Evolutionary conservation across 1,140 invertebrate species (phyloP), one percentile per base, ranked within the genome.

Genomic region (Rhopalosiphum maidis): DNA sequence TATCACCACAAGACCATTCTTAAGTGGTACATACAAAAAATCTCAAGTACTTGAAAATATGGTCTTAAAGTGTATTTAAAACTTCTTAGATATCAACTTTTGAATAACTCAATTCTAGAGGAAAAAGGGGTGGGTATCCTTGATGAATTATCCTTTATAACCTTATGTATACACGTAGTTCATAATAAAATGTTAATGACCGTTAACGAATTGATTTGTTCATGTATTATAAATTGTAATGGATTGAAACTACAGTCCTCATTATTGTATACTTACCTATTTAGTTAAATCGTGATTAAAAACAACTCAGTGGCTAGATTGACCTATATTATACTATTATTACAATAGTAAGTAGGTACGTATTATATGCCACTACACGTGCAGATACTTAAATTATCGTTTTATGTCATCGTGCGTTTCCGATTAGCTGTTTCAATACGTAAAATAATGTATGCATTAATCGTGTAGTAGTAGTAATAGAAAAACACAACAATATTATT

Each of bases 311-410:
- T 15, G n/a, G 30, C 60, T 68, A 68, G 60, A 68, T 68, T 68
- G 60, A 68, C 60, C 60, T 68, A 68, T 68, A 68, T 68, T 68
- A n/a, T 68, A 68, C n/a, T 68, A n/a, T 60, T n/a, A 68, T 68
- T 68, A 68, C 60, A n/a, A n/a, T 68, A 68, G 30, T n/a, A 68
- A 68, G 60, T 68, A 68, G 60, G 60, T 68, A 18, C 30, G 30
- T 15, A 68, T n/a, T n/a, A 68, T n/a, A 68, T 23, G 37, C 83
- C 35, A 25, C 23, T 41, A 21, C 22, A 25, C 37, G 35, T 46
- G 23, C 83, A 87, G 23, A 87, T 46, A 46, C 85, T 87, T 46
- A n/a, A 87, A 87, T 87, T 35, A n/a, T 87, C 43, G n/a, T 87
- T 87, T 46, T 48, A 87, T 41, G 83, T 85, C 83, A 41, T 41